These are phyloP conservation scores for Lepidonotus clava DNA, from an alignment of 2,888 invertebrate genomes.

Conservation along the genomic window DNA sequence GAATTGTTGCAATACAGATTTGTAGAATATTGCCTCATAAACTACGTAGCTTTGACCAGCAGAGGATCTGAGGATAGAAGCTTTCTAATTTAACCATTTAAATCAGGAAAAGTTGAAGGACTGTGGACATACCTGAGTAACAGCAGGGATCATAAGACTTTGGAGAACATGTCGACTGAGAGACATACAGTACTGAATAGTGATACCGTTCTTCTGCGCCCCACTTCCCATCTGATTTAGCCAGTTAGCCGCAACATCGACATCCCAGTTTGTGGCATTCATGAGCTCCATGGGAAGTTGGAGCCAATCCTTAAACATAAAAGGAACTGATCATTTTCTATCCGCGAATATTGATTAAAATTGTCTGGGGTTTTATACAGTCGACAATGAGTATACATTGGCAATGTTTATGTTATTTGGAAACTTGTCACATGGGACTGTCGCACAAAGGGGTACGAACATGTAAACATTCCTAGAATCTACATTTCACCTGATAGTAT, in stretches of 20 bases:
- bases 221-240: conserved; percentile 73
- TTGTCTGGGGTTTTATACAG: too few relatives aligned
- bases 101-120: background rate
- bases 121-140: conserved; percentile 70
- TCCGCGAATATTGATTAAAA: background rate
- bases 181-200: conserved; percentile 77
- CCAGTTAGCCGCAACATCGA: conserved; percentile 71
- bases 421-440: too few relatives aligned
- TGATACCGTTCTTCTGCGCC: conserved; percentile 68
- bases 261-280: conserved; percentile 66
- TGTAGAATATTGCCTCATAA: too few relatives aligned
- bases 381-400: background rate
- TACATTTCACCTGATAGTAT: too few relatives aligned
- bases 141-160: conserved; percentile 69
- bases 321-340: background rate
- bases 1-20: too few relatives aligned
- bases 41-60: too few relatives aligned
- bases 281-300: conserved; percentile 71
- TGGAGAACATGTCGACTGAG: conserved; percentile 70
- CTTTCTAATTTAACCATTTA: background rate
- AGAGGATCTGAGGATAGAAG: too few relatives aligned
- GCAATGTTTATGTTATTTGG: too few relatives aligned
- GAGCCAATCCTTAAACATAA: conserved; percentile 72
- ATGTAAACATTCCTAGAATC: too few relatives aligned
- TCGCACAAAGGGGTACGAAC: too few relatives aligned